A percentile compares a stretch with the other conserved stretches of the same genome.
These are phyloP conservation scores for Platyrinchus mystaceus DNA, from an alignment of 2,797 vertebrate species.

Conservation along the genomic window DNA sequence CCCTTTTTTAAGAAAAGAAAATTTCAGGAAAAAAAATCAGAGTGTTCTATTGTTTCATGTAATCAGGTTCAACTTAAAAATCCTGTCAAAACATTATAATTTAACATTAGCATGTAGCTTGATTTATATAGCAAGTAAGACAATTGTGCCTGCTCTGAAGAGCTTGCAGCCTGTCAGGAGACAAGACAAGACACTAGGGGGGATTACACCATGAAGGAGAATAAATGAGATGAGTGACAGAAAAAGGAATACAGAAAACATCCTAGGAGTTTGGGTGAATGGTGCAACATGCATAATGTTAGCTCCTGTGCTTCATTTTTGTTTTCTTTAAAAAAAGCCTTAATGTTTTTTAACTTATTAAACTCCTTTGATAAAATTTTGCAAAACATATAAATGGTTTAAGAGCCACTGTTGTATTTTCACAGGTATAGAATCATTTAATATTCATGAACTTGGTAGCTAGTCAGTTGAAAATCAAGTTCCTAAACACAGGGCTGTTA, in stretches of 20 bases:
- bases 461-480: neutral
- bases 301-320: neutral
- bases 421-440: neutral
- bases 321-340: neutral
- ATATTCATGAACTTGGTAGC: neutral
- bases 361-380: neutral
- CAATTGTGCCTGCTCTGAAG: slow-evolving; percentile 59
- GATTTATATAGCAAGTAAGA: slow-evolving; percentile 59
- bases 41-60: slow-evolving; percentile 51
- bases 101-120: slow-evolving; percentile 39
- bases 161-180: slow-evolving; percentile 59
- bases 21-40: slow-evolving; percentile 1
- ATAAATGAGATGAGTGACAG: slow-evolving; percentile 65
- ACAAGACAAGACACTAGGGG: slow-evolving; percentile 45
- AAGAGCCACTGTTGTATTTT: neutral
- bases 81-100: slow-evolving; percentile 67
- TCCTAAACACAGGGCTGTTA: neutral
- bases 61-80: slow-evolving; percentile 56
- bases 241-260: slow-evolving; percentile 31
- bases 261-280: slow-evolving; percentile 12
- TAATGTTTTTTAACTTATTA: slow-evolving; percentile 8
- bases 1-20: neutral
- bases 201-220: slow-evolving; percentile 38
- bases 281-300: neutral
- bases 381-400: neutral